Percentiles rank a stretch among this genome's conserved stretches.
These are phyloP conservation scores for Cyprinodon tularosa DNA, from an alignment of 2,113 vertebrate species.

Conservation along the genomic window DNA sequence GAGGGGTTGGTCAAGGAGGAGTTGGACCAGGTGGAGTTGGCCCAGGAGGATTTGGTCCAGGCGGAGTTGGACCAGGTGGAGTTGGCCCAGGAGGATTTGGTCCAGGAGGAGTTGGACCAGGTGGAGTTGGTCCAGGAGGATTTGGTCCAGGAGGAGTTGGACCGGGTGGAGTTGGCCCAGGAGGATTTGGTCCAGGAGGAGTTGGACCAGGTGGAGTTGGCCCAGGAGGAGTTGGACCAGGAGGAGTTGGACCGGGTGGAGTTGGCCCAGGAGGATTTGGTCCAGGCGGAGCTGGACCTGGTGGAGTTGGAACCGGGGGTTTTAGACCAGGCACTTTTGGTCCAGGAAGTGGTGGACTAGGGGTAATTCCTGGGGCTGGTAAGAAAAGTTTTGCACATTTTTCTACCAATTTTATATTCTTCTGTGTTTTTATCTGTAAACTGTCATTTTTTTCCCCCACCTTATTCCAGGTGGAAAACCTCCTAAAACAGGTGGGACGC, in stretches of 20 bases:
- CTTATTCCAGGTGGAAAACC: conserved; percentile 17
- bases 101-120: conserved; percentile 29
- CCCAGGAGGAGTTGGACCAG: conserved; percentile 33
- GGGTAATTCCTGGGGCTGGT: conserved; percentile 52
- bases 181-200: conserved; percentile 34
- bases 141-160: conserved; percentile 20
- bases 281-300: conserved; percentile 23
- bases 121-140: conserved; percentile 31
- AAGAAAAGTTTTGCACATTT: conserved; percentile 20
- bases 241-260: conserved; percentile 32
- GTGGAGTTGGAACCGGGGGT: conserved; percentile 25
- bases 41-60: conserved; percentile 24
- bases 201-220: conserved; percentile 29
- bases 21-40: conserved; percentile 35
- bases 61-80: conserved; percentile 31
- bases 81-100: conserved; percentile 30
- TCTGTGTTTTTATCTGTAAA: background rate
- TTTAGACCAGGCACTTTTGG: conserved; percentile 38
- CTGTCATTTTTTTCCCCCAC: background rate
- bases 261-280: conserved; percentile 27
- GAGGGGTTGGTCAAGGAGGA: conserved; percentile 28
- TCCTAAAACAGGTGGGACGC: conserved; percentile 65
- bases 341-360: conserved; percentile 42
- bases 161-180: conserved; percentile 18
- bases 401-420: background rate